Base-by-base conservation (phyloP, 1,140 invertebrate genomes). In the Leptinotarsa lineolata region DNA sequence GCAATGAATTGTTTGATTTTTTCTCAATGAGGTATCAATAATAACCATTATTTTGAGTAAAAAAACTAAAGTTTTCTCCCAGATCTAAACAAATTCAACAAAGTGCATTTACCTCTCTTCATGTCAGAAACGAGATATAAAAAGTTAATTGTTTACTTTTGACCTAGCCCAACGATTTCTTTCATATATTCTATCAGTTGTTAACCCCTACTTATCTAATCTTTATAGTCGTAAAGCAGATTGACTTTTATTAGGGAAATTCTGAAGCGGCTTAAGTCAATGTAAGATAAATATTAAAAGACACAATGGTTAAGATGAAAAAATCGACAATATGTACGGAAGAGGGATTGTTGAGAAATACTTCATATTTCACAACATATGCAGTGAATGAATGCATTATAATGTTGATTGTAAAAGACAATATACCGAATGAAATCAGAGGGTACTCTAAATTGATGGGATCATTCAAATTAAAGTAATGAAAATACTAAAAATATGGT, bases 151-250 rank as follows among this genome's bases (percentile, higher is more conserved):
- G 48, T 54, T 18, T 15, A 54, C 15, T 54, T 18, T 18, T 54
- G 48, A 54, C 48, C 48, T 54, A 54, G 15, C 48, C 48, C 6
- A 54, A 54, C n/a, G 48, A 54, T 54, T 54, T 18, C n/a, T 54
- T 54, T 54, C 15, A 54, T 16, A 18, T 16, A 54, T 16, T 16
- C 48, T 54, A 54, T 54, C 48, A 54, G 48, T 54, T 54, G n/a
- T 54, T 54, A 54, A 54, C 48, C 48, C 48, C 48, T 54, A n/a
- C 15, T 54, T 54, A 54, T 54, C 48, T 54, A 54, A 54, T 54
- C 48, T 54, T 5, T 54, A 8, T 54, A 54, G 48, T 54, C 48
- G 48, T 54, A n/a, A 54, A 54, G 48, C n/a, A 18, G n/a, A 54
- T 16, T 54, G 48, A 15, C 48, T 54, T 18, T n/a, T 18, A 54